Evolutionary conservation across 53 echinoderm and acorn worm genomes (phyloP), one percentile per base, ranked within the genome.

Genomic region (Zoroaster sp.): DNA sequence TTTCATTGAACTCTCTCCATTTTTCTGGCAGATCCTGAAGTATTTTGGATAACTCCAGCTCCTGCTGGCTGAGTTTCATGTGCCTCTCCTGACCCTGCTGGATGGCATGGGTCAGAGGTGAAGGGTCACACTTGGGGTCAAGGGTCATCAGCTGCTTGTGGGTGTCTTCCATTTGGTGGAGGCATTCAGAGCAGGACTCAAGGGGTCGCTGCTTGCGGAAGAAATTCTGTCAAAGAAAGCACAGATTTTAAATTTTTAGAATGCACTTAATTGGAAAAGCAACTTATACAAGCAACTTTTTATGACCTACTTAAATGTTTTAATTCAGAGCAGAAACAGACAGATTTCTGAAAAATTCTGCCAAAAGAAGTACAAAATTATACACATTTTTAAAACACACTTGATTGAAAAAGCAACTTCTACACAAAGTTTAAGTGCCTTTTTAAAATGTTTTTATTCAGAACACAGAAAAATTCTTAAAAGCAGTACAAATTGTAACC

Each of bases 111-210:
- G 55, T 88, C 86, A 92, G 86, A 43, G 73, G 87, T 72, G 82
- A 72, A 77, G 93, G 87, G 76, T 89, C 89, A 39, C 76, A 67
- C 42, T 82, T 75, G 33, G 91, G 93, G 77, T 87, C 73, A 49
- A 82, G 35, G 82, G 78, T 87, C 49, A 87, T 75, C 52, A 93
- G 35, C 76, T 87, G 87, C 74, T 75, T 54, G 75, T 81, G 87
- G 20, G 91, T 36, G 72, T 80, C 92, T 17, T 91, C 91, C 83
- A 95, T 79, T 75, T 86, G 76, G 34, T 93, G 92, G 43, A 95
- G 35, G 46, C 80, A 81, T 32, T 89, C 71, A 17, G 89, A 45
- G 20, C 93, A 75, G 30, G 75, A 67, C 54, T 88, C 80, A 35
- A 95, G 45, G 35, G 87, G 74, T 63, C 78, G 72, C 28, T 89